These are phyloP conservation scores for Leptinotarsa defecta DNA, from an alignment of 1,140 invertebrate species.

Conservation along the genomic window DNA sequence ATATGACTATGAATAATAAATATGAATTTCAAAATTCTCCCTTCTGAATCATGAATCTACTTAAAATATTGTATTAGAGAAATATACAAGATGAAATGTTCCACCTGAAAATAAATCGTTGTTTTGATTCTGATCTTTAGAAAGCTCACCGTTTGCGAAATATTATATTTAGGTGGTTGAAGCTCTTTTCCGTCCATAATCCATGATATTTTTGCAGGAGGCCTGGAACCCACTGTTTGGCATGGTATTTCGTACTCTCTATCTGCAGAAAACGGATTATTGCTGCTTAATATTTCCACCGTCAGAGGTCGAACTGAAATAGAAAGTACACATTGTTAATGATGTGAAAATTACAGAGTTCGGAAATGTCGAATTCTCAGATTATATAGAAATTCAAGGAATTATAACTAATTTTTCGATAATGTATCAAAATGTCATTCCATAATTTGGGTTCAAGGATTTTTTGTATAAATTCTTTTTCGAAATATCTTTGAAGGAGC, in stretches of 20 bases:
- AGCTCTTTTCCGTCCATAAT: constrained; percentile 75
- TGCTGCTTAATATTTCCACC: constrained; percentile 76
- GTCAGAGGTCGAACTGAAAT: constrained; percentile 76
- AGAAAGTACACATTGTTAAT: constrained; percentile 35
- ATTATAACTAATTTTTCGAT: no score
- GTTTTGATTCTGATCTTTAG: background rate
- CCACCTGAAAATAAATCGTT: background rate
- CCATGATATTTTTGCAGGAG: constrained; percentile 79
- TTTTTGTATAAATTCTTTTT: no score
- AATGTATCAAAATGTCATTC: no score
- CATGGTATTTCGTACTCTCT: constrained; percentile 77
- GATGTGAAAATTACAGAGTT: no score
- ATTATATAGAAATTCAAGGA: no score
- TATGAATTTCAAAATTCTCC: no score
- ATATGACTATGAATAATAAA: no score
- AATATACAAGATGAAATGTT: background rate
- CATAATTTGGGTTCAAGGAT: no score
- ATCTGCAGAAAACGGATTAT: constrained; percentile 81
- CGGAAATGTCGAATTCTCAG: no score
- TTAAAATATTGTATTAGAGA: no score
- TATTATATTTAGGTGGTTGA: constrained; percentile 56
- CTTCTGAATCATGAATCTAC: no score
- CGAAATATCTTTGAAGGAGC: no score
- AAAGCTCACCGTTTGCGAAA: constrained; percentile 61
- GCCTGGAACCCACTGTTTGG: constrained; percentile 77